Evolutionary conservation across 2,113 vertebrate species (phyloP).

Genomic region (Procavia capensis): DNA sequence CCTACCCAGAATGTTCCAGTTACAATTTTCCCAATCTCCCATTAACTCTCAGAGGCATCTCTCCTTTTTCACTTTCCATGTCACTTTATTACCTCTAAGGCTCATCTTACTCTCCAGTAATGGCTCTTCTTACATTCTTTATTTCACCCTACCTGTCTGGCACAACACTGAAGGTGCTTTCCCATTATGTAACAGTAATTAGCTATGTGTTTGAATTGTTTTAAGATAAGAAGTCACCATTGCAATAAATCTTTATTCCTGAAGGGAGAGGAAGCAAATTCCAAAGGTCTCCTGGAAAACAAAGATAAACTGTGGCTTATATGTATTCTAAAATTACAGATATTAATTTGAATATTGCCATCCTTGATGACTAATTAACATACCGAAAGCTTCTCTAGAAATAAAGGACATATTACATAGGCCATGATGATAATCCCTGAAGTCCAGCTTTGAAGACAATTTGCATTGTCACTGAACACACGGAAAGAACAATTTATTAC

Average conservation of each 20-base stretch:
- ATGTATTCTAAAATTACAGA: background rate
- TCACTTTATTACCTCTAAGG: background rate
- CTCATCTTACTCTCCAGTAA: background rate
- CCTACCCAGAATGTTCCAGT: background rate
- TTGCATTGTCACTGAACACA: background rate
- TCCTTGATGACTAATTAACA: background rate
- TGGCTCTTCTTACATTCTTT: background rate
- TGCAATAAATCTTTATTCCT: background rate
- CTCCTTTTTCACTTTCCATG: background rate
- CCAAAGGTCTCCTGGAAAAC: constrained; percentile 15
- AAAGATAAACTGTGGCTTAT: background rate
- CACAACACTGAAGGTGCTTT: background rate
- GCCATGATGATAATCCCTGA: background rate
- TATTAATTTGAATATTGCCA: constrained; percentile 7
- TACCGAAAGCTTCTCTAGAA: background rate
- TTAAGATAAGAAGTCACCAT: background rate
- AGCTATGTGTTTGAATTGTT: background rate
- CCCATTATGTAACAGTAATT: background rate
- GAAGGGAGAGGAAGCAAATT: background rate
- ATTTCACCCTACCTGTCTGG: background rate
- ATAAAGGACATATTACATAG: background rate
- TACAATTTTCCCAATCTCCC: background rate
- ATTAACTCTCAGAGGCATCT: background rate
- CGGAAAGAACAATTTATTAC: background rate
- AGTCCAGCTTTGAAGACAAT: background rate